Conservation (phyloP, 2,113 vertebrate genomes). For the Phalacrocorax carbo region DNA sequence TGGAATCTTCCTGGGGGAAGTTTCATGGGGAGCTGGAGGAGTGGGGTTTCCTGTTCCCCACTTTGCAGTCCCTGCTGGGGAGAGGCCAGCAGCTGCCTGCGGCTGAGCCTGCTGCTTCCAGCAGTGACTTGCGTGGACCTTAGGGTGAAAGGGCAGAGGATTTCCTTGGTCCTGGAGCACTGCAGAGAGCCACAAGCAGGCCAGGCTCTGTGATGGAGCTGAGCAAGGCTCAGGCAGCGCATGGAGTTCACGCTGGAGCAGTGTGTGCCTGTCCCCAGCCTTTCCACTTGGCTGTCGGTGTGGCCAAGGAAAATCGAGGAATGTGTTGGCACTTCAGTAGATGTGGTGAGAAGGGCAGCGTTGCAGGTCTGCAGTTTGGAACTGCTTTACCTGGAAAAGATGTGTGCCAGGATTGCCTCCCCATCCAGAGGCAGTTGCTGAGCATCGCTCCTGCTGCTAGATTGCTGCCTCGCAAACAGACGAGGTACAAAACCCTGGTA, state of each 20-base stretch:
- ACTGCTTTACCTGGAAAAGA: neutral
- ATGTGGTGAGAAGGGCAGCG: accelerated
- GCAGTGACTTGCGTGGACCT: neutral
- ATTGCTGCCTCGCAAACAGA: neutral
- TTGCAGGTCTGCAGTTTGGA: neutral
- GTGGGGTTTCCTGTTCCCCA: neutral
- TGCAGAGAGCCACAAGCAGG: accelerated
- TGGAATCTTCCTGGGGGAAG: neutral
- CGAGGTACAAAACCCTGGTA: neutral
- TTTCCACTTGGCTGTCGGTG: accelerated
- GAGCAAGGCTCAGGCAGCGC: accelerated
- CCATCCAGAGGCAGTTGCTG: accelerated
- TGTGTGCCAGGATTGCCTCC: neutral
- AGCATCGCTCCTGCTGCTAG: neutral
- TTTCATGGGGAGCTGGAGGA: neutral
- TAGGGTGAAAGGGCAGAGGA: neutral
- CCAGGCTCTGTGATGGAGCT: neutral
- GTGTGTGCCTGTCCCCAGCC: accelerated
- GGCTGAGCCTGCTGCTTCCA: neutral
- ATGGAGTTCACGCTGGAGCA: accelerated
- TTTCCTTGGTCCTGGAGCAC: accelerated
- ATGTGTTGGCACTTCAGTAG: neutral
- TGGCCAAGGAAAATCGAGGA: accelerated
- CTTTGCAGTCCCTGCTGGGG: neutral
- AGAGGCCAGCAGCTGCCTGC: neutral